Percentiles rank a stretch among this genome's conserved stretches.
Conservation (phyloP, 1,140 invertebrate genomes). For the Tenebrio molitor region DNA sequence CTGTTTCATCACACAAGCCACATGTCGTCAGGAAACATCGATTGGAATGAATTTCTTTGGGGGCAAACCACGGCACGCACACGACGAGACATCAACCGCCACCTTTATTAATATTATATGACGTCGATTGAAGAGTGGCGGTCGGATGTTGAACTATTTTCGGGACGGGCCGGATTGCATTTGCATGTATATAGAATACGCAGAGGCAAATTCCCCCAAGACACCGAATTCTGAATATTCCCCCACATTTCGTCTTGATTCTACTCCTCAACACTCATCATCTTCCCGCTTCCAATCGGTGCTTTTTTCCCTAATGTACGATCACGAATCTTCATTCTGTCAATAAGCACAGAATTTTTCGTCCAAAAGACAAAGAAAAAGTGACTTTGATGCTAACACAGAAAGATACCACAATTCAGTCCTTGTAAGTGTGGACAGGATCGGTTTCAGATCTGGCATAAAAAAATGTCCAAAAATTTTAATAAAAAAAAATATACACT, state of each 20-base stretch:
- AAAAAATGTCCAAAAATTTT: no score
- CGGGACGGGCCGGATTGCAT: conserved; percentile 41
- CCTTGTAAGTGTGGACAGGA: no score
- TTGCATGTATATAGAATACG: conserved; percentile 52
- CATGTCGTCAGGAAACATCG: conserved; percentile 4
- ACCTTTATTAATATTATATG: conserved; percentile 39
- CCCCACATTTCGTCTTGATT: conserved; percentile 35
- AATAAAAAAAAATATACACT: no score
- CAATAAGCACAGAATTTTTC: no score
- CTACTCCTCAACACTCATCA: conserved; percentile 5
- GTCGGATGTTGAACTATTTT: conserved; percentile 31
- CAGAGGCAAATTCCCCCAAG: conserved; percentile 33
- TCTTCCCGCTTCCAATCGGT: not conserved
- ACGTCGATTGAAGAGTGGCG: conserved; percentile 26
- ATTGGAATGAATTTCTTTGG: not conserved
- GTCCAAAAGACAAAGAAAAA: no score
- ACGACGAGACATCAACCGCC: conserved; percentile 13
- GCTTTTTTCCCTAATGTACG: not conserved
- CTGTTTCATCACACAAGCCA: not conserved
- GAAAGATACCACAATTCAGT: no score
- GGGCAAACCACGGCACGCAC: conserved; percentile 19
- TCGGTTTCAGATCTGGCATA: no score
- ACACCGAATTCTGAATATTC: conserved; percentile 39
- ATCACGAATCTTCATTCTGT: no score
- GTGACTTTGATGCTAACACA: no score